phyloP scores from a whole-genome alignment of 2,797 vertebrate species.

The Syngnathus rostellatus region DNA sequence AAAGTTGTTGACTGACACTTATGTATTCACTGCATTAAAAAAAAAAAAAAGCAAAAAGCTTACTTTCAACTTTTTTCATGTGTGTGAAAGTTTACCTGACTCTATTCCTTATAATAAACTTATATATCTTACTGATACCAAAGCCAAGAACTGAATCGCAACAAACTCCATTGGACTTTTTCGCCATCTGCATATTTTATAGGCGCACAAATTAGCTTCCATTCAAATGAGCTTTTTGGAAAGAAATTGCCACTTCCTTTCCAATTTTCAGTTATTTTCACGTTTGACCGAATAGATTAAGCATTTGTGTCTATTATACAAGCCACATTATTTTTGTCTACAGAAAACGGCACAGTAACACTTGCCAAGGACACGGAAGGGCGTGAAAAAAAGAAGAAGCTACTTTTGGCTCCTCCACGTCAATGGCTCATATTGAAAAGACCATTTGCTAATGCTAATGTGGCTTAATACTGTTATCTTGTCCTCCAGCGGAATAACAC shows the following conservation, averaged over 20 bases:
- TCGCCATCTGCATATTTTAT: not conserved
- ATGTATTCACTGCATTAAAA: not conserved
- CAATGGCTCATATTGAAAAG: not conserved
- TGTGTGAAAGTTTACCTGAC: constrained; percentile 12
- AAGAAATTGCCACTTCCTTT: not conserved
- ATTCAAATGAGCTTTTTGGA: not conserved
- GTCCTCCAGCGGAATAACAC: constrained; percentile 43
- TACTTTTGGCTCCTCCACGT: not conserved
- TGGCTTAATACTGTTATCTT: constrained; percentile 42
- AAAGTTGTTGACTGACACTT: constrained; percentile 24
- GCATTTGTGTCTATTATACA: not conserved
- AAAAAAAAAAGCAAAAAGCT: not conserved
- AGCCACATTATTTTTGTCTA: not conserved
- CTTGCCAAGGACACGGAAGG: not conserved
- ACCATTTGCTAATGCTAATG: constrained; percentile 56
- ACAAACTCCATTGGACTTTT: not conserved
- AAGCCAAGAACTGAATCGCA: no score
- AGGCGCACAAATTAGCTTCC: not conserved
- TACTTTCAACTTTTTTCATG: constrained; percentile 9
- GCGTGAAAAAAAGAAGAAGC: not conserved
- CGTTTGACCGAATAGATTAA: not conserved
- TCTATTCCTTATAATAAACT: not conserved
- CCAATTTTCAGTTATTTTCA: not conserved
- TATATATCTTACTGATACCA: constrained; percentile 9
- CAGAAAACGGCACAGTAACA: not conserved